phyloP scores from a whole-genome alignment of 1,140 invertebrate species.

The Sinella curviseta region DNA sequence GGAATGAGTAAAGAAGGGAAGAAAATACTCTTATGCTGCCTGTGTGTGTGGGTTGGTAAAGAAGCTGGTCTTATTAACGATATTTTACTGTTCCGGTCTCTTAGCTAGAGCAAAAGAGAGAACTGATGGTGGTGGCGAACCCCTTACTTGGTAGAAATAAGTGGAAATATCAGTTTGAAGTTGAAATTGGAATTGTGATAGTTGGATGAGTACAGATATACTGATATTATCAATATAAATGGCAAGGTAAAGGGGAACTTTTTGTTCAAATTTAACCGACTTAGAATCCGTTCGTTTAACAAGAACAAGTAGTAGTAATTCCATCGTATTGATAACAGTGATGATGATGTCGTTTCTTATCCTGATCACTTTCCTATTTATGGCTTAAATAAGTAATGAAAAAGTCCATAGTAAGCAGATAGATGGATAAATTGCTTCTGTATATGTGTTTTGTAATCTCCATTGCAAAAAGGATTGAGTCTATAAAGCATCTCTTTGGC shows the following conservation, averaged over 20 bases:
- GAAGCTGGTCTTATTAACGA: not conserved
- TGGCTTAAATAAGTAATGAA: not conserved
- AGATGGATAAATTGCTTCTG: too few species aligned
- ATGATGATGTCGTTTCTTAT: not conserved
- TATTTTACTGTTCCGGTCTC: constrained; percentile 7
- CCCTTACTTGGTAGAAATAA: not conserved
- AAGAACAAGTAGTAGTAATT: not conserved
- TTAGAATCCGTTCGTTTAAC: not conserved
- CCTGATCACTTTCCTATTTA: not conserved
- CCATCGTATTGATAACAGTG: not conserved
- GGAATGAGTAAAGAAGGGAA: not conserved
- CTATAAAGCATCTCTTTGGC: too few species aligned
- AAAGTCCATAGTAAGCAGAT: not conserved
- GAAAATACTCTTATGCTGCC: not conserved
- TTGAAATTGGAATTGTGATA: not conserved
- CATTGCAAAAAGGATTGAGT: too few species aligned
- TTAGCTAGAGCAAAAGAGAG: not conserved
- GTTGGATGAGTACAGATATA: not conserved
- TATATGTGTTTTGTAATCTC: too few species aligned
- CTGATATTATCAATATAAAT: too few species aligned
- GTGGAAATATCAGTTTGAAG: not conserved
- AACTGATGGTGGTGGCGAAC: not conserved
- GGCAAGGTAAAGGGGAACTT: not conserved
- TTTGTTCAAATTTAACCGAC: not conserved
- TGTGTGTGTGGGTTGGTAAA: not conserved